Base-by-base conservation (phyloP, 53 echinoderm and acorn worm genomes). In the Echinometra lucunter region DNA sequence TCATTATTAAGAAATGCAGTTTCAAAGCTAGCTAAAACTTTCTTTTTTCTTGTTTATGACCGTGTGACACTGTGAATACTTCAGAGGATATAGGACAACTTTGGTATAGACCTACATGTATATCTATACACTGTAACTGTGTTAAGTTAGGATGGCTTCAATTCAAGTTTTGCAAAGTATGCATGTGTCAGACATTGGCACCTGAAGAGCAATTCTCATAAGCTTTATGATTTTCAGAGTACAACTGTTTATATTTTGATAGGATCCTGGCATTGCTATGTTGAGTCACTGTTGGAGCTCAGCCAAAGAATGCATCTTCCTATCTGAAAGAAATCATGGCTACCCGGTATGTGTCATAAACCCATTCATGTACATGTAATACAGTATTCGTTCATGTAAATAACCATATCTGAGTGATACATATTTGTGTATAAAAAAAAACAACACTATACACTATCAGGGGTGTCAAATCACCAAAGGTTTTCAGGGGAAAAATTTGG, bases 241-340 rank as follows among this genome's bases (percentile, higher is more conserved):
- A 78, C 78, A 78, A 78, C 78, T 38, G 78, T 78, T 78, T 78
- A 72, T 72, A 3, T 72, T 70, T 28, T 72, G 72, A 72, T 15
- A 78, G 78, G 78, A 78, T 21, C 38, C 28, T 6, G 6, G 78
- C 42, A 78, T 40, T 40, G 78, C 78, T 0, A 42, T 0, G 38
- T 21, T 78, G 78, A 78, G 38, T 78, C 78, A 78, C 78, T 21
- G 38, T 78, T 78, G 78, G 40, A 16, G 38, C 40, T 38, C 42
- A 42, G 38, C 78, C 78, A 78, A 78, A 78, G 19, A 78, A 28
- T 72, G 32, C 35, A 30, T 72, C 32, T 78, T 21, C 18, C 19
- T 19, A 42, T 2, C 78, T 42, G 13, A 42, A 4, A 42, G 35
- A 35, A 21, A 78, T 16, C 35, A 21, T 15, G 4, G 16, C 6